phyloP scores from a whole-genome alignment of 2,113 vertebrate species.

The Microcebus jonahi region DNA sequence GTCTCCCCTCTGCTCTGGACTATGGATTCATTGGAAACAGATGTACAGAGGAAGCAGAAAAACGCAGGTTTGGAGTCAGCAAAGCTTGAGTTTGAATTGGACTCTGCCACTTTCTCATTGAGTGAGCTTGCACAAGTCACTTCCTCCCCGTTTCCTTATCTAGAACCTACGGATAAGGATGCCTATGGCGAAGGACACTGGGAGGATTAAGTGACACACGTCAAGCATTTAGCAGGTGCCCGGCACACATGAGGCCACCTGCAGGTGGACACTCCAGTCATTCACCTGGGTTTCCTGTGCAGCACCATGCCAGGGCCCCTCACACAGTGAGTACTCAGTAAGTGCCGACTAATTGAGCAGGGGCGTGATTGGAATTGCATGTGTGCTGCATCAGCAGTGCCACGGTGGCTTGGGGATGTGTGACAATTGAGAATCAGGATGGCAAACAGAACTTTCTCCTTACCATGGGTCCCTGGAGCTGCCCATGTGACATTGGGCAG shows the following conservation, averaged over 20 bases:
- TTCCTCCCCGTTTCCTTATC: not conserved
- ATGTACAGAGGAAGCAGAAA: not conserved
- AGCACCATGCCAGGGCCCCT: too few relatives aligned
- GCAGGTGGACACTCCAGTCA: too few relatives aligned
- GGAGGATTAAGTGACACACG: not conserved
- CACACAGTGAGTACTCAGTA: not conserved
- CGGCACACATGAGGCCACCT: not conserved
- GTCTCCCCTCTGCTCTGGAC: not conserved
- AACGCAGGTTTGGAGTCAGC: not conserved
- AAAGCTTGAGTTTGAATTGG: not conserved
- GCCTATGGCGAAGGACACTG: too few relatives aligned
- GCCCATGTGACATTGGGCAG: too few relatives aligned
- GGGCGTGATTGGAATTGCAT: too few relatives aligned
- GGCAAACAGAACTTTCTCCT: not conserved
- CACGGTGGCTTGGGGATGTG: accelerated
- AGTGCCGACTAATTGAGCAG: too few relatives aligned
- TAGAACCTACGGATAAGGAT: not conserved
- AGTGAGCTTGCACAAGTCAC: not conserved
- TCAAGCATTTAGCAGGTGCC: too few relatives aligned
- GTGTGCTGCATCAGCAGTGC: accelerated
- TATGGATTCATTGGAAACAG: not conserved
- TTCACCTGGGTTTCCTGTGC: not conserved
- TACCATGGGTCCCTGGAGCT: not conserved
- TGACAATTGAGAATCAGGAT: too few relatives aligned
- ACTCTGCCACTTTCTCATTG: not conserved